Base-by-base conservation (phyloP, 2,888 invertebrate genomes). In the Metellina segmentata region DNA sequence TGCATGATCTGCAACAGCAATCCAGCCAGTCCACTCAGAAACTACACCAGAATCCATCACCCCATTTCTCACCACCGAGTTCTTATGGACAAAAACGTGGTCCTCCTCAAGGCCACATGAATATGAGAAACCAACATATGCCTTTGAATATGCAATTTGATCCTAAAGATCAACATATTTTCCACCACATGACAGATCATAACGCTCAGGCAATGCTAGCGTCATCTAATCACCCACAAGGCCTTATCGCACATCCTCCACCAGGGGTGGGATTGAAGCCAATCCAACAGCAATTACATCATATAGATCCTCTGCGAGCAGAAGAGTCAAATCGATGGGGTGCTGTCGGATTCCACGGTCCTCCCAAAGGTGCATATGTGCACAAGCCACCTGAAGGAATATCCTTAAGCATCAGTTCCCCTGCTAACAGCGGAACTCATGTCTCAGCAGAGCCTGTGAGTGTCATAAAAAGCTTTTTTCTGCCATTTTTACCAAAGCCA, bases 401-500 rank as follows among this genome's bases (percentile, higher is more conserved):
- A 78, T 90, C 93, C 2, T 11, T 93, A 20, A 74, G 75, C 13
- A 89, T 93, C 74, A 87, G 91, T 69, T 85, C 85, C 7, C 91
- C 88, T 6, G 69, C 82, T 0, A 88, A 92, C n/a, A 93, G 93
- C 6, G 93, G 93, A 49, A 85, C 91, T 13, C 93, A 93, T 61
- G 85, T 93, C 34, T 93, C 93, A 19, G 88, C 93, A 0, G 93
- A 93, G 77, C 93, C 93, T 34, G 90, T 94, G 81, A 93, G 93
- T 78, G 93, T 94, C 34, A 93, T 94, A 48, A 93, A 93, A 78
- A 93, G 93, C 74, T 86, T 94, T 70, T 92, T 94, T 53, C 90
- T 94, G 48, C 94, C 94, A 19, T 89, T 93, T 70, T 75, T 94
- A 77, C 93, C 93, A 69, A 94, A 93, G 79, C 94, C 94, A 7